Evolutionary conservation across 1,140 invertebrate genomes (phyloP), one percentile per base, ranked within the genome.

Genomic region (Drosophila quadrilineata): DNA sequence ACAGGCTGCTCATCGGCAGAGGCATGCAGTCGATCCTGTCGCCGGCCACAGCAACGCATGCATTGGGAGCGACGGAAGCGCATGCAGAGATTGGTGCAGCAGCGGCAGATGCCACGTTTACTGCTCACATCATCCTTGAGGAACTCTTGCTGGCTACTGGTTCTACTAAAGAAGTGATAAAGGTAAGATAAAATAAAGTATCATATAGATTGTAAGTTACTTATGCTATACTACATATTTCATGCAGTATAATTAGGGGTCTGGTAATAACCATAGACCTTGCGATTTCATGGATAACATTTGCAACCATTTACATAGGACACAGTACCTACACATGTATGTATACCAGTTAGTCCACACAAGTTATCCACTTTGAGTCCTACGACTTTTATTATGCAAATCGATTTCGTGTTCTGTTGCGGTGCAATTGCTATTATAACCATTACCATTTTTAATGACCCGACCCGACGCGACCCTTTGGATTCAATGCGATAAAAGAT

Each of bases 61-160:
- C 88, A 89, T 4, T 73, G 77, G 2, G 74, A 84, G 0, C 88
- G 84, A 5, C 88, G 86, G 53, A 88, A 89, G 35, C 88, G 88
- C 73, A 89, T 86, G 29, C 84, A 89, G 3, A 89, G 57, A 41
- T 53, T 70, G 19, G 80, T 53, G 43, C 85, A 88, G 38, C 85
- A 89, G n/a, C 82, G 69, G 16, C 84, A 89, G 35, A 66, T 75
- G 3, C 88, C 85, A 0, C 41, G 52, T 10, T 52, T 75, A n/a
- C n/a, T n/a, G 6, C 26, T 62, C 12, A 52, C 72, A 52, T 88
- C 71, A 45, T 70, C 72, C 45, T 88, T 77, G 9, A 89, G 77
- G 33, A 77, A 82, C 50, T 89, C 88, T n/a, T n/a, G n/a, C 35
- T 87, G 88, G 40, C 88, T 89, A 49, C 67, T 71, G 36, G 65